Base-by-base conservation (phyloP, 2,888 invertebrate species). In the Drosophila anceps region DNA sequence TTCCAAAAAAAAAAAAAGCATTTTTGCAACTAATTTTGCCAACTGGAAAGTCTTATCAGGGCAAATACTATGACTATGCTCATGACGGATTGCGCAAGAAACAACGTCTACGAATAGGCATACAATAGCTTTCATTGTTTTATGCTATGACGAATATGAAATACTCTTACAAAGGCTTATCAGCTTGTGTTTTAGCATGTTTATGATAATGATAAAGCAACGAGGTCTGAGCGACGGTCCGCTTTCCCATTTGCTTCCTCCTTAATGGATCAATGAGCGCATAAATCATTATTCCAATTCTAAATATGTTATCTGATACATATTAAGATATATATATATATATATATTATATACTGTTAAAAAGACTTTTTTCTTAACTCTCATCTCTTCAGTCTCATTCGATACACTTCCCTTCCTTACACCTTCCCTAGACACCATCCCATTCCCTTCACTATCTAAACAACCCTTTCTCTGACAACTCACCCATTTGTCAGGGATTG, bases 401-500 rank as follows among this genome's bases (percentile, higher is more conserved):
- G 4, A 35, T 35, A 35, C 2, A 15, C 35, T 13, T 15, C 13
- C 35, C 3, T 35, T 35, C 9, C 3, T 15, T 35, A 39, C 1
- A n/a, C 37, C 6, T 29, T 29, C 4, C 8, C 24, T 6, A 53
- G 10, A n/a, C 24, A 3, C 7, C 24, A 24, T 1, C 1, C 7
- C 18, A 3, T 4, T 13, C 7, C 13, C 44, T 20, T 46, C 43
- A 20, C 18, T 24, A 24, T 9, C 9, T 8, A 18, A n/a, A 9
- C n/a, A 9, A 9, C 9, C 35, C 39, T 2, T 2, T 4, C n/a
- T 6, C 0, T n/a, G 24, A n/a, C n/a, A 18, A 88, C 92, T 92
- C 51, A 92, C 92, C 92, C 92, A 83, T 92, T 92, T 5, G 87
- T 84, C 62, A 92, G 39, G 3, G 92, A 86, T 48, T 91, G 92